A percentile compares a stretch with the other conserved stretches of the same genome.
phyloP scores from a whole-genome alignment of 92 coral and sea anemone genomes.

The Siderastrea radians region DNA sequence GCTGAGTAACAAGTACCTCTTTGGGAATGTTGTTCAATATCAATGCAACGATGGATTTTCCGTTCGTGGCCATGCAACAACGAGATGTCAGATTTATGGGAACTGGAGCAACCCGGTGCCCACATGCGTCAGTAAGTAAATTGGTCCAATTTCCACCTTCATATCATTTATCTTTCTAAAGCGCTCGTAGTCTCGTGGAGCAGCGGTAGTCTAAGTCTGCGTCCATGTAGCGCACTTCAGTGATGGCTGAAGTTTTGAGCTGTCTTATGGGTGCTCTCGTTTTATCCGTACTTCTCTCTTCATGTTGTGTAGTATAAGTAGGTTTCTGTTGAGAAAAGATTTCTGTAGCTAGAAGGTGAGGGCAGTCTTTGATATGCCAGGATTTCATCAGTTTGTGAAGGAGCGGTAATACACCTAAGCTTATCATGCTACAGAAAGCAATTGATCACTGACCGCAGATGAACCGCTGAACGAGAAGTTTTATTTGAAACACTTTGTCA shows the following conservation, averaged over 20 bases:
- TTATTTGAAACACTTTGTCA: too few relatives aligned
- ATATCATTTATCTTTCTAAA: neutral
- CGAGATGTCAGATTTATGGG: constrained; percentile 70
- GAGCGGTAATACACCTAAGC: too few relatives aligned
- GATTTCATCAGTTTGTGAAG: too few relatives aligned
- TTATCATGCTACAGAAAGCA: too few relatives aligned
- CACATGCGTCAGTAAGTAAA: constrained; percentile 66
- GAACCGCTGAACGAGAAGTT: too few relatives aligned
- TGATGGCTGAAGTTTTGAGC: too few relatives aligned
- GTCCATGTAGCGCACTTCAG: too few relatives aligned
- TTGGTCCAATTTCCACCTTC: neutral
- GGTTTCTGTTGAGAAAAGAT: neutral
- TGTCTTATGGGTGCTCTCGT: neutral
- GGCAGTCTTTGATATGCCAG: neutral
- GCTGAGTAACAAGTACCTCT: constrained; percentile 62
- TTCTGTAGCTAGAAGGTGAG: neutral
- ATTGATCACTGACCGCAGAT: too few relatives aligned
- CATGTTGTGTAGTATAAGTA: neutral
- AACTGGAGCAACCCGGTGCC: constrained; percentile 73
- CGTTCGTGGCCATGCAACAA: constrained; percentile 70
- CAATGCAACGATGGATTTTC: constrained; percentile 72
- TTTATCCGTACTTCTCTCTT: neutral
- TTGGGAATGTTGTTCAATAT: constrained; percentile 57
- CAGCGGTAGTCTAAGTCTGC: too few relatives aligned
- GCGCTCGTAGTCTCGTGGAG: too few relatives aligned